Percentiles rank a stretch among this genome's conserved stretches.
Conservation (phyloP, 2,888 invertebrate species). For the Tortricodes alternella region DNA sequence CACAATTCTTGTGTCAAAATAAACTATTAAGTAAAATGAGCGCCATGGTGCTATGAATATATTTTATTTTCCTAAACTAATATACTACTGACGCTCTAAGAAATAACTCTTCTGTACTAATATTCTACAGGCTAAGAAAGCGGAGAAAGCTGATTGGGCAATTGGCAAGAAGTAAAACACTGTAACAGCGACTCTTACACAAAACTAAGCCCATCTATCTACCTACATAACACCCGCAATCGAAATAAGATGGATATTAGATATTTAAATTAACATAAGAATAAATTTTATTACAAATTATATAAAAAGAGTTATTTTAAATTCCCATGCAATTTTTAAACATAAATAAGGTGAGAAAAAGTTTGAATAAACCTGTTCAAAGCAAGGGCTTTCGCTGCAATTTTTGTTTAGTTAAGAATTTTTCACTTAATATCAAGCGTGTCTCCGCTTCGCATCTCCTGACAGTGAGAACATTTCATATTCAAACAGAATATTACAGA, state of each 20-base stretch:
- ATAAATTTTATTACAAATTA: slow-evolving; percentile 61
- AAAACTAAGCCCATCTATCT: slow-evolving; percentile 46
- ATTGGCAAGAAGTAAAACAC: slow-evolving; percentile 83
- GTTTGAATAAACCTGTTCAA: slow-evolving; percentile 45
- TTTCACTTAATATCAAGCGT: slow-evolving; percentile 41
- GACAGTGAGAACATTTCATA: slow-evolving; percentile 26
- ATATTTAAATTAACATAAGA: slow-evolving; percentile 60
- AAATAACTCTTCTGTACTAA: slow-evolving; percentile 40
- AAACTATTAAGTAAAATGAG: too few species aligned
- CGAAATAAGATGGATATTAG: slow-evolving; percentile 53
- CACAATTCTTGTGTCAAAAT: too few species aligned
- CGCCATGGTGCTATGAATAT: too few species aligned
- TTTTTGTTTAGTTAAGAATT: background rate
- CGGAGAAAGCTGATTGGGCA: slow-evolving; percentile 89
- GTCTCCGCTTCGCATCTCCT: slow-evolving; percentile 55
- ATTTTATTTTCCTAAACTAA: background rate
- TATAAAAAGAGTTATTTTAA: slow-evolving; percentile 47
- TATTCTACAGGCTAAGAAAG: slow-evolving; percentile 88
- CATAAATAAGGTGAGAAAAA: slow-evolving; percentile 65
- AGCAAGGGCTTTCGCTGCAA: slow-evolving; percentile 47
- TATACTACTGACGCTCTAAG: background rate
- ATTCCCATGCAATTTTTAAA: slow-evolving; percentile 45
- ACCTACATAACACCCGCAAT: slow-evolving; percentile 45
- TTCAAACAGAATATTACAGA: background rate
- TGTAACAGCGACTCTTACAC: slow-evolving; percentile 34